These are phyloP conservation scores for Salminus brasiliensis DNA, from an alignment of 2,113 vertebrate genomes.

Conservation along the genomic window DNA sequence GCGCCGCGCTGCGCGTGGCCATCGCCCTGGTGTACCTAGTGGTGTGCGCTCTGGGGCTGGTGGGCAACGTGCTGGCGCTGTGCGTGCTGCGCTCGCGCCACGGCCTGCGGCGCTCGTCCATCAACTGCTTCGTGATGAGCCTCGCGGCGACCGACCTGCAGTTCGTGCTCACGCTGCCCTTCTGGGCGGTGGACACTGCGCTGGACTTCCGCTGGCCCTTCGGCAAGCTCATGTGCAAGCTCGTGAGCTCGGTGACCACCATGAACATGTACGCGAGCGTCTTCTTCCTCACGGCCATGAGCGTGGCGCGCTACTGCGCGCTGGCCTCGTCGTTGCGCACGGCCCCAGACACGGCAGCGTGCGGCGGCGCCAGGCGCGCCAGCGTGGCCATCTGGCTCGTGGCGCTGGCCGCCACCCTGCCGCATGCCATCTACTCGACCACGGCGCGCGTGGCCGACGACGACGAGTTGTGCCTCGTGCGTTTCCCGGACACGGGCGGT, in stretches of 20 bases:
- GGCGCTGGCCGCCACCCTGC: constrained; percentile 76
- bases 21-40: constrained; percentile 77
- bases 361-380: constrained; percentile 68
- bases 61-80: constrained; percentile 79
- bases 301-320: constrained; percentile 77
- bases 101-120: constrained; percentile 69
- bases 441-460: constrained; percentile 74
- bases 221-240: constrained; percentile 81
- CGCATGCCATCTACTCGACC: constrained; percentile 70
- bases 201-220: constrained; percentile 85
- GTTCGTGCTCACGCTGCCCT: constrained; percentile 81
- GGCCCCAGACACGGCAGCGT: constrained; percentile 68
- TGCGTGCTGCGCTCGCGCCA: constrained; percentile 75
- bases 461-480: constrained; percentile 80
- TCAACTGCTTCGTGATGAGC: constrained; percentile 79
- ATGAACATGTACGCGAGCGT: constrained; percentile 83
- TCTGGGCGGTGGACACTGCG: constrained; percentile 81
- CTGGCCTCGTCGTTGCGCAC: constrained; percentile 71
- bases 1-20: constrained; percentile 69
- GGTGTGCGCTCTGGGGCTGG: constrained; percentile 78
- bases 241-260: constrained; percentile 78
- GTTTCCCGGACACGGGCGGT: constrained; percentile 73
- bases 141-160: constrained; percentile 81
- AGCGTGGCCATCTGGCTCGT: constrained; percentile 77
- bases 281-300: constrained; percentile 82